Base-by-base conservation (phyloP, 2,113 vertebrate species). In the Stegastes partitus region DNA sequence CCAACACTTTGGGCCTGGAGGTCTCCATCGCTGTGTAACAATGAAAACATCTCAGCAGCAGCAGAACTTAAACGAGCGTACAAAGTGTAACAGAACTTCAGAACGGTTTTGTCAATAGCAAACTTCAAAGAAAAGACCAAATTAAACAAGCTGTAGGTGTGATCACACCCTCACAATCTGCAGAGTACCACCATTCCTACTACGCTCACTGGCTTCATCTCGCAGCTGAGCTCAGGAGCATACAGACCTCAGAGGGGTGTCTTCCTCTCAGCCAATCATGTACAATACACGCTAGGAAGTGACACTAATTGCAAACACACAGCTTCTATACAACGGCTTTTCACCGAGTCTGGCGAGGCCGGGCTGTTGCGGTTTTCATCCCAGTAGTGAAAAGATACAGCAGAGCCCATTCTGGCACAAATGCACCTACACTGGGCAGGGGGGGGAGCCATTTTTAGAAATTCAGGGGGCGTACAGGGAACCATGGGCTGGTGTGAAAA, bases 371-470 rank as follows among this genome's bases (percentile, higher is more conserved):
- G 21, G 19, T 65, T 77, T 71, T 53, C 61, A 21, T 77, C 68
- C 68, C 58, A 85, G 42, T 59, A 68, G 69, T 73, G 72, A 77
- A 70, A 72, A 81, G 50, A 73, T 37, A 68, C 28, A 67, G 64
- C 57, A 68, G 74, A 89, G 79, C 59, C 73, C 39, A 77, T 69
- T 81, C 78, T 84, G 79, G 74, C 77, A 86, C 59, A 59, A 66
- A 77, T 47, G 73, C 70, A 68, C 74, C 68, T 72, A 77, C 25
- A 14, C 77, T 76, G 72, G 58, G 58, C 25, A 53, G n/a, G 31
- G 77, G 81, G 72, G 19, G 12, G 70, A 84, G 80, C 51, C 82
- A 89, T 92, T 92, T 94, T 93, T 94, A 93, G 92, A 92, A 85
- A 91, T 69, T 83, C 78, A 87, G 91, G 85, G 90, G 92, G 91